Base-by-base conservation (phyloP, 2,888 invertebrate genomes). In the Linhomoeus sp. region DNA sequence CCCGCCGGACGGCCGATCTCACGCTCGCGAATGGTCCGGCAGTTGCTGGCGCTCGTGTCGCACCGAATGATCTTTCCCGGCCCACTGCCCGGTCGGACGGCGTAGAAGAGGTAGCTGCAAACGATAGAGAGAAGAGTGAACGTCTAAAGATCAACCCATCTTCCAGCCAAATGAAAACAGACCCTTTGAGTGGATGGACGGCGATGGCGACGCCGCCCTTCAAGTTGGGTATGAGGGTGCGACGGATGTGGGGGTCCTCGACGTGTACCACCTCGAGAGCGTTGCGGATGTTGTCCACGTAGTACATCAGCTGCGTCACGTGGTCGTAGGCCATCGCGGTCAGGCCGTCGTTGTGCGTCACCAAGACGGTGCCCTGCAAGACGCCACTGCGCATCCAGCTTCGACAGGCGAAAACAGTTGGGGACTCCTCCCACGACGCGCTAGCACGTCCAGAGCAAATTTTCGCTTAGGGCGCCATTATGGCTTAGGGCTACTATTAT, bases 301-400 rank as follows among this genome's bases (percentile, higher is more conserved):
- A 90, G 68, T 88, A 90, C 7, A 92, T 71, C 67, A 88, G 88
- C 66, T 87, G 86, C 0, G 87, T 80, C 0, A 81, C 84, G 90
- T 90, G 92, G 65, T 92, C 88, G 1, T 88, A 81, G 0, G 88
- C 86, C 48, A 92, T 70, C 0, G 90, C 88, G 70, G 92, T 90
- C 0, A 90, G 88, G 0, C 90, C 90, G 69, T 90, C 90, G 63
- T 92, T 90, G 64, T 90, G 88, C 1, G 87, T 87, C 1, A 90
- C 87, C 36, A 90, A 66, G 0, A 92, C 86, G 47, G 85, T 86
- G 68, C 86, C 85, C n/a, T 12, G 33, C 33, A 33, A 33, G 9
- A 9, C 12, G 9, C n/a, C 60, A 58, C 45, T 61, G 60, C 37
- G 59, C 60, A 46, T 62, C 59, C 7, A 58, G 59, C 22, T 59